Conservation (phyloP, 2,888 invertebrate genomes). For the Vannuccia rotundouncinata region DNA sequence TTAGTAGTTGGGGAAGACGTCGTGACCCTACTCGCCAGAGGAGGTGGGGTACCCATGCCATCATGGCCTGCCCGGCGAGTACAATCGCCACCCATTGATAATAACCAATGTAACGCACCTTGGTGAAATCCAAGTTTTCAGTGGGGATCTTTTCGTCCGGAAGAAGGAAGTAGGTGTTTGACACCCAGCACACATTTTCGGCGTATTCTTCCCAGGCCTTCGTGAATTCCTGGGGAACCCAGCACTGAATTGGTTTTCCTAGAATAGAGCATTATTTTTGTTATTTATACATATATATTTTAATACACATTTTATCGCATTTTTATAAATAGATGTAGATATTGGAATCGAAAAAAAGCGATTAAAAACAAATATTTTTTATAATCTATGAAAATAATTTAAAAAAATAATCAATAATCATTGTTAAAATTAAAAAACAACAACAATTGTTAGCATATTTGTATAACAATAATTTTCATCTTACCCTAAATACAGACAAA, state of each 20-base stretch:
- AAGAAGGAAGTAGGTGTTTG: constrained; percentile 55
- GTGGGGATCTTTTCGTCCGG: constrained; percentile 29
- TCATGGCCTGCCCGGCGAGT: constrained; percentile 38
- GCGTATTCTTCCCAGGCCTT: constrained; percentile 59
- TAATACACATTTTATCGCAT: not conserved
- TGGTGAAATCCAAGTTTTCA: constrained; percentile 13
- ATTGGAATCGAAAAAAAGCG: no score
- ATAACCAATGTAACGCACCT: constrained; percentile 27
- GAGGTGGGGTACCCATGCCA: constrained; percentile 37
- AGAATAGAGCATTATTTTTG: not conserved
- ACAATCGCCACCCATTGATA: constrained; percentile 40
- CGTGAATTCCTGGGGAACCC: constrained; percentile 59
- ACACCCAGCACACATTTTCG: constrained; percentile 60
- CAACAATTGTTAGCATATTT: no score
- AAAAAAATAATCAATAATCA: no score
- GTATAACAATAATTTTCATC: no score
- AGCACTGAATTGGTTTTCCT: constrained; percentile 49
- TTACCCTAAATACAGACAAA: no score
- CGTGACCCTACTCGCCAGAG: constrained; percentile 37
- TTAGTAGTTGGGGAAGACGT: constrained; percentile 39
- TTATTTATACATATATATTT: not conserved
- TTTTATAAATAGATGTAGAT: not conserved
- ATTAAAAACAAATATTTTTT: no score
- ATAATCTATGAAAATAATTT: no score
- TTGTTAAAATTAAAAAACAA: no score